Evolutionary conservation across 2,888 invertebrate genomes (phyloP), one percentile per base, ranked within the genome.

Genomic region (Horisme vitalbata): DNA sequence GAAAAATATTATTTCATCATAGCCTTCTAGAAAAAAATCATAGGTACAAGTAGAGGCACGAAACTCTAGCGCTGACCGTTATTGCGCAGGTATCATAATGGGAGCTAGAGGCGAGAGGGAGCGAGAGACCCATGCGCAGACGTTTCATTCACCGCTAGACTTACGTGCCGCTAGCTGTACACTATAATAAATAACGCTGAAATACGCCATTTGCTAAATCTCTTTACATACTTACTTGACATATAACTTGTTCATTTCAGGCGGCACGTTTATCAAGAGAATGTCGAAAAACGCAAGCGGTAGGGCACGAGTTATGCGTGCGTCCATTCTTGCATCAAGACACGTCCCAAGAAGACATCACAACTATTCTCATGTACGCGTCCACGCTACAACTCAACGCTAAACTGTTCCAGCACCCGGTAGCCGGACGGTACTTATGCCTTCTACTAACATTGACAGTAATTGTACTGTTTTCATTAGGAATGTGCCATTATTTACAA

Each of bases 281-380:
- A 26, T 96, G 95, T 63, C 91, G 92, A 12, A 91, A 91, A 57
- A 92, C 95, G n/a, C 93, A 93, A 74, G 91, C 91, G 10, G 93
- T 94, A 41, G 96, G 96, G 0, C 95, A 96, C 76, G 94, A 95
- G 77, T 91, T 95, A 36, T 91, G 95, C 38, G 93, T 93, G 8
- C 91, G 95, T 1, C 96, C 96, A 0, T 96, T 95, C 71, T 93
- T 95, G 1, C 95, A 96, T 80, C 95, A 95, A 73, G 93, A 93
- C 63, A 94, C 95, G 5, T 91, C 95, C 0, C 92, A 92, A 36
- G 92, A 93, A 59, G 95, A 96, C 82, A 91, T 96, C 59, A 93
- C 94, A 64, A 93, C 95, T 0, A 92, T 96, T 47, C 89, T 96
- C 15, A 83, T 95, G 56, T 96, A 94, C 74, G 93, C 95, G 0